These are phyloP conservation scores for Gryon sp. DNA, from an alignment of 1,140 invertebrate genomes.

Conservation along the genomic window DNA sequence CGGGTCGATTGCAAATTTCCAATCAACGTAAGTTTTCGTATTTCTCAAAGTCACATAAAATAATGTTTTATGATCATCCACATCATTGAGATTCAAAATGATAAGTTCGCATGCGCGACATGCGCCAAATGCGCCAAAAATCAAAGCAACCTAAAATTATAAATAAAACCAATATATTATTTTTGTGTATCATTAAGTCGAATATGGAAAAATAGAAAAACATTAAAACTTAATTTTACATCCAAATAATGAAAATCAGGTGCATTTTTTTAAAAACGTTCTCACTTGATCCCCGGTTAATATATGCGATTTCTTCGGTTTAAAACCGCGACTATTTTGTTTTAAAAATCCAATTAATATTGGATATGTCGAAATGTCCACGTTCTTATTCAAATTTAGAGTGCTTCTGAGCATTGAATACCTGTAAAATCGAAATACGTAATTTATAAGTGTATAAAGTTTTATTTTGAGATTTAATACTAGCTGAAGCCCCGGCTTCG, in stretches of 20 bases:
- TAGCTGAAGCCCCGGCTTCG: no score
- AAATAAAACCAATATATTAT: no score
- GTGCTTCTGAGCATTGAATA: constrained; percentile 16
- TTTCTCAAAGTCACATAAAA: background rate
- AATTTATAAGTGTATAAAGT: no score
- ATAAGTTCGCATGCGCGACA: background rate
- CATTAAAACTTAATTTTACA: no score
- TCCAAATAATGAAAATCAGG: constrained; percentile 8
- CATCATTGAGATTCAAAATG: background rate
- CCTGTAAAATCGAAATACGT: no score
- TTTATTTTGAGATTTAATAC: no score
- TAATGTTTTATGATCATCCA: background rate
- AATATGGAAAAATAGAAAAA: no score
- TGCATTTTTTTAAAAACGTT: constrained; percentile 8
- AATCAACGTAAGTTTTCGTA: background rate
- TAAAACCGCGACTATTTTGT: constrained; percentile 10
- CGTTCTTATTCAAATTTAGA: constrained; percentile 2
- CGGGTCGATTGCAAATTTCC: constrained; percentile 3
- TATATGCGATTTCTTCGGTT: background rate
- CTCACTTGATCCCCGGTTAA: constrained; percentile 10
- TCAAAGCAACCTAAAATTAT: constrained; percentile 5
- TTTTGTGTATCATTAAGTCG: no score
- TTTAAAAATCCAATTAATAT: constrained; percentile 11
- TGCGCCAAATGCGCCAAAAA: constrained; percentile 1
- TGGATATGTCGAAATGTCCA: constrained; percentile 5